Percentiles rank a stretch among this genome's conserved stretches.
phyloP scores from a whole-genome alignment of 2,113 vertebrate genomes.

The Corythornis madagascariensis region DNA sequence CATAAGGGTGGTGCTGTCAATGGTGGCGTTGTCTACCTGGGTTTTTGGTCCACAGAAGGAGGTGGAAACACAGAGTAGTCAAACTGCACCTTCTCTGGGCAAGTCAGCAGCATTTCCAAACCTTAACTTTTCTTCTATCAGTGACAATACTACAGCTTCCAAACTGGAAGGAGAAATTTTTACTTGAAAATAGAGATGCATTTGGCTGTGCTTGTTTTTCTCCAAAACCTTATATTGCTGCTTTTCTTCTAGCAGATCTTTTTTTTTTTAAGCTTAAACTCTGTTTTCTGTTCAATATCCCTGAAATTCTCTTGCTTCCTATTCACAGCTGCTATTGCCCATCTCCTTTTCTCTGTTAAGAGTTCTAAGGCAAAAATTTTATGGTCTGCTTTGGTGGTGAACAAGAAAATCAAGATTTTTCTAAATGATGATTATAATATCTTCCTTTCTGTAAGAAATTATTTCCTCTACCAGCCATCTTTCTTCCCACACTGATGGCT shows the following conservation, averaged over 20 bases:
- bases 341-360: neutral
- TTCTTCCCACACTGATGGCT: neutral
- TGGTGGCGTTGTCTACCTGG: neutral
- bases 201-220: neutral
- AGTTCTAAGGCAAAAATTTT: accelerated
- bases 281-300: neutral
- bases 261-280: neutral
- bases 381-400: neutral
- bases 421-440: neutral
- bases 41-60: neutral
- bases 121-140: neutral
- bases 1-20: neutral
- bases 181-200: neutral
- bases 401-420: neutral
- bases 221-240: neutral
- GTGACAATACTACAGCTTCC: neutral
- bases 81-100: neutral
- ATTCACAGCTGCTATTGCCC: neutral
- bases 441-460: neutral
- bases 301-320: neutral
- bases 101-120: neutral
- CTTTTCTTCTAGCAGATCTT: neutral
- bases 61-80: neutral
- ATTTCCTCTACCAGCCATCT: neutral
- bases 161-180: neutral